These are phyloP conservation scores for Dendrophyllia cribrosa DNA, from an alignment of 64 coral and sea anemone genomes.

Conservation along the genomic window DNA sequence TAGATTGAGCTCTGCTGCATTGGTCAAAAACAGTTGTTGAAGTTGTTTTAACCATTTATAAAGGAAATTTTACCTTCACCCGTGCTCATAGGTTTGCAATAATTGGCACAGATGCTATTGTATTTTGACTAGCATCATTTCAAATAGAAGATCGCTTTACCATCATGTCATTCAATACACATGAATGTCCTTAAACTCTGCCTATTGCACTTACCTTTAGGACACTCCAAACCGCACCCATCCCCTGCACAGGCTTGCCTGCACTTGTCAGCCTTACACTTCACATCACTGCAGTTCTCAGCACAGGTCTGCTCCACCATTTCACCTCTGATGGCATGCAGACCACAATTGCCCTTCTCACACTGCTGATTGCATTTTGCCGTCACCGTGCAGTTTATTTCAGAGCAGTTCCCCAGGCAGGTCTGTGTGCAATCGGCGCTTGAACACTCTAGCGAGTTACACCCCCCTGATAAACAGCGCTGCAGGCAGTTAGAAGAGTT, in stretches of 20 bases:
- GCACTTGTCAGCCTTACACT: conserved; percentile 21
- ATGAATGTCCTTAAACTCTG: neutral
- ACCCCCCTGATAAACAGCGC: conserved; percentile 28
- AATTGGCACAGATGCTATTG: too few relatives aligned
- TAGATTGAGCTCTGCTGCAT: too few relatives aligned
- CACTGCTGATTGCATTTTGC: conserved; percentile 46
- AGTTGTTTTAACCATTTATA: too few relatives aligned
- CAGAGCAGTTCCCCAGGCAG: conserved; percentile 9
- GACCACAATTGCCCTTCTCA: conserved; percentile 25
- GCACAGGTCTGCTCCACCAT: conserved; percentile 16
- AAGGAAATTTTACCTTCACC: too few relatives aligned
- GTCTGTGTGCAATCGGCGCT: conserved; percentile 31
- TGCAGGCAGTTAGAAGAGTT: conserved; percentile 13
- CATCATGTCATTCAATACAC: too few relatives aligned
- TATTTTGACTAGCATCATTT: too few relatives aligned
- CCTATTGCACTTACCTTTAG: neutral
- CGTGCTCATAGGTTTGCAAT: too few relatives aligned
- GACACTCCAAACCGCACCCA: conserved; percentile 15
- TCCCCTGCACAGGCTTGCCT: conserved; percentile 28
- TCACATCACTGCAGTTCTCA: conserved; percentile 19
- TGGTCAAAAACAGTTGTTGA: too few relatives aligned
- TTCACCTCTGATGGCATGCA: neutral
- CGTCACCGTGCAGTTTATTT: conserved; percentile 11
- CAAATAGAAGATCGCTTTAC: too few relatives aligned
- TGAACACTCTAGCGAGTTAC: neutral